phyloP scores from a whole-genome alignment of 2,888 invertebrate species.

The Syrphus vitripennis region DNA sequence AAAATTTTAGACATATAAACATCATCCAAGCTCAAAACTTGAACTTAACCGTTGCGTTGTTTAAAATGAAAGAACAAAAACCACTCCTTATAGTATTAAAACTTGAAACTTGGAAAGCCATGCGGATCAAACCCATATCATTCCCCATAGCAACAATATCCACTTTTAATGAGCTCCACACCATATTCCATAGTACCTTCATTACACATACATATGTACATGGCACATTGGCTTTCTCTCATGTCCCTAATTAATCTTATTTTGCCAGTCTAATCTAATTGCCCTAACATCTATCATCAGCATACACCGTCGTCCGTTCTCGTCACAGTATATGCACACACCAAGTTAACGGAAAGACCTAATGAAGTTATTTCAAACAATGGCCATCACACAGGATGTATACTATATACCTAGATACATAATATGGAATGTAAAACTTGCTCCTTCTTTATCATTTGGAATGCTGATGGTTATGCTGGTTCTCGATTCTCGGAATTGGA shows the following conservation, averaged over 20 bases:
- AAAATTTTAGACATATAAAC: not conserved
- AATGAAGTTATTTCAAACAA: conserved; percentile 63
- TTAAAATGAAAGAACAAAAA: not conserved
- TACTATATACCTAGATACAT: not conserved
- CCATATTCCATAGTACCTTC: no score
- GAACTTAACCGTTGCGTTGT: not conserved
- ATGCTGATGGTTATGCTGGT: not conserved
- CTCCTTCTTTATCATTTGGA: conserved; percentile 2
- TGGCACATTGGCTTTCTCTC: conserved; percentile 15
- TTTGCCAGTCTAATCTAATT: conserved; percentile 61
- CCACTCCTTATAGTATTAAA: not conserved
- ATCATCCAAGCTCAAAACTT: not conserved
- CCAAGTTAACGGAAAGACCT: conserved; percentile 44
- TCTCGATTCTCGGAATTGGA: no score
- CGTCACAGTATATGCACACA: conserved; percentile 15
- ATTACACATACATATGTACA: no score
- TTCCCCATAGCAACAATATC: not conserved
- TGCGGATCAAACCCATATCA: not conserved
- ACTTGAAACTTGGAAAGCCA: not conserved
- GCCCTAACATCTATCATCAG: conserved; percentile 61
- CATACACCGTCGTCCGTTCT: conserved; percentile 9
- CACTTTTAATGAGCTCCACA: conserved; percentile 56
- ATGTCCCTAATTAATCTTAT: conserved; percentile 63
- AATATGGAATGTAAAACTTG: conserved; percentile 32
- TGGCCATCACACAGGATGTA: conserved; percentile 34